Evolutionary conservation across 2,888 invertebrate species (phyloP), one percentile per base, ranked within the genome.

Genomic region (Aleiodes alternator): DNA sequence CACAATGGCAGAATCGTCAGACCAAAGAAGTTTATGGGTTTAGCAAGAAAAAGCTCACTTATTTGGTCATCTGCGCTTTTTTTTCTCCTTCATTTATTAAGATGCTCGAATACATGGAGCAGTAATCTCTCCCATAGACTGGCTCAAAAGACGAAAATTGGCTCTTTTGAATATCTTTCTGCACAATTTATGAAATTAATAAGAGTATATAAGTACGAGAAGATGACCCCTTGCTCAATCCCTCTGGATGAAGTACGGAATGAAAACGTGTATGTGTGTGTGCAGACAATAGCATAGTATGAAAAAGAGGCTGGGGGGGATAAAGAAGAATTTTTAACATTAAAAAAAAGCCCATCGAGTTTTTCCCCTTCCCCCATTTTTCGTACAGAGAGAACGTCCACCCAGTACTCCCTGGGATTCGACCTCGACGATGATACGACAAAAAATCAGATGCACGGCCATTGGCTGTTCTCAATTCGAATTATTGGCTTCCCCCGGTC

Each of bases 401-500:
- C 51, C 50, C 51, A 50, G 68, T 68, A 29, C 48, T 48, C 31
- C 68, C 68, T 50, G 50, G 79, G 80, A 69, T 74, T 74, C 79
- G 78, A 81, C 79, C 80, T 79, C 79, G 78, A 76, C 78, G 80
- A 79, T 80, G 80, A 80, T 88, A 87, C 86, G 87, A 88, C 87
- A 88, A 89, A 88, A 89, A 89, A 88, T 88, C 88, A 88, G 88
- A 88, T 88, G 88, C 88, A 86, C 88, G 87, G 88, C 88, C 88
- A 88, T 88, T 89, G 89, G 88, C 89, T 88, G 88, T 87, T 88
- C 88, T 88, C 88, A 88, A 88, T 89, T 88, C 82, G 82, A 81
- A 82, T 82, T 82, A 81, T 81, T 82, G 81, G 81, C 81, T 84
- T 83, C 83, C 79, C 83, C 82, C 79, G 81, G 68, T 79, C 78